Percentiles rank a stretch among this genome's conserved stretches.
phyloP scores from a whole-genome alignment of 2,113 vertebrate species.

The Pristiophorus japonicus region DNA sequence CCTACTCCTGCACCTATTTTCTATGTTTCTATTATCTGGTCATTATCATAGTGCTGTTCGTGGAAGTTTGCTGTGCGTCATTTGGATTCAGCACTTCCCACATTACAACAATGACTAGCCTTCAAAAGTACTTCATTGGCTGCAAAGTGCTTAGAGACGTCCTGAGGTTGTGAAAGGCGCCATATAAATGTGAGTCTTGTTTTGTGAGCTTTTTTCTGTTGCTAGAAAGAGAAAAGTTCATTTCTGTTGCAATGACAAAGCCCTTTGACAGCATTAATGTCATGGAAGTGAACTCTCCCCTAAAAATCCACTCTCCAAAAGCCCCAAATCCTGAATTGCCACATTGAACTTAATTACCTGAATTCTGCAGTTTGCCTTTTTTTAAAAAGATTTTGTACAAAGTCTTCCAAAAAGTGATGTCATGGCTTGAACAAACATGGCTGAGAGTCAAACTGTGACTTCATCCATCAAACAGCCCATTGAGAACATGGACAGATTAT shows the following conservation, averaged over 20 bases:
- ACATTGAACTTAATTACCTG: slow-evolving; percentile 3
- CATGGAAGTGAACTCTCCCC: background rate
- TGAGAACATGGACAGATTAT: background rate
- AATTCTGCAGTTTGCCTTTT: background rate
- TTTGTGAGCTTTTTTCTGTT: background rate
- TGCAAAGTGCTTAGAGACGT: background rate
- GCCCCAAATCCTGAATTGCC: background rate
- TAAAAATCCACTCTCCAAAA: background rate
- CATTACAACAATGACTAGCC: background rate
- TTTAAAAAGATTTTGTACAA: background rate
- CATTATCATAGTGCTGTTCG: background rate
- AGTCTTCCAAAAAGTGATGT: background rate
- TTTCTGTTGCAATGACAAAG: background rate
- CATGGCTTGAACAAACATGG: background rate
- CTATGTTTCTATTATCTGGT: too few species aligned
- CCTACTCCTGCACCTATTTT: too few species aligned
- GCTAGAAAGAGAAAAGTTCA: background rate
- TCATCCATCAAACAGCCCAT: background rate
- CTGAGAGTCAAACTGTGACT: background rate
- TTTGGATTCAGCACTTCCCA: background rate
- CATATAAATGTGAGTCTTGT: background rate
- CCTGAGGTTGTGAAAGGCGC: background rate
- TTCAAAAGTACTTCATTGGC: background rate
- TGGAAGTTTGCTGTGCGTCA: background rate
- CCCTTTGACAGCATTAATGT: background rate